Evolutionary conservation across 1,140 invertebrate genomes (phyloP), one percentile per base, ranked within the genome.

Genomic region (Bradynema listronoti): DNA sequence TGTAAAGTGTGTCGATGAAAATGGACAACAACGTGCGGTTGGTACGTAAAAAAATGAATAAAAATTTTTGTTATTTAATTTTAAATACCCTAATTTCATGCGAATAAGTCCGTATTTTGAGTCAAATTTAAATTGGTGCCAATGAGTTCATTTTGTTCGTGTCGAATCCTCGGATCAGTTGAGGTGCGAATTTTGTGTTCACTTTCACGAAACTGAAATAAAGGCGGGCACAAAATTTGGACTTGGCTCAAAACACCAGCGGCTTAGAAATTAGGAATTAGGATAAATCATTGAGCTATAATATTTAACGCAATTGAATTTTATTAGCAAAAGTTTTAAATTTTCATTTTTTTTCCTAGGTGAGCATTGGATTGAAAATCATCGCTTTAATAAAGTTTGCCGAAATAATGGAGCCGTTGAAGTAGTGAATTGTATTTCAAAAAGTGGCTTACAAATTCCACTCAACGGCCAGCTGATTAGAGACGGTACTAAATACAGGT

Each of bases 351-450:
- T n/a, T n/a, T n/a, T n/a, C 51, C 19, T 60, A 33, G 68, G 68
- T 27, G 50, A 66, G 19, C 34, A 65, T 36, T 69, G 67, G 67
- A 51, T 68, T 16, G 67, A 69, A 46, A 69, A 69, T 52, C 65
- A 69, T 49, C 69, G 69, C 29, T 69, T 69, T 46, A 72, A 69
- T 36, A 69, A 73, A 49, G 72, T 63, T 7, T 69, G 67, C 56
- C 39, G 30, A 33, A 30, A 52, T 16, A 56, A 45, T 25, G 67
- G 67, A 2, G 63, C 61, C 25, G 70, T 73, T 19, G 67, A 69
- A 49, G 67, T 69, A 34, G 65, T 73, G n/a, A 73, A 73, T 29
- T 69, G 67, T 49, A 33, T 69, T 22, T 49, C 65, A 14, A 69
- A 69, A 34, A 69, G 72, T 16, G 67, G 67, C n/a, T 46, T 52